Percentiles rank a stretch among this genome's conserved stretches.
phyloP scores from a whole-genome alignment of 1,140 invertebrate genomes.

The Procambarus virginalis region DNA sequence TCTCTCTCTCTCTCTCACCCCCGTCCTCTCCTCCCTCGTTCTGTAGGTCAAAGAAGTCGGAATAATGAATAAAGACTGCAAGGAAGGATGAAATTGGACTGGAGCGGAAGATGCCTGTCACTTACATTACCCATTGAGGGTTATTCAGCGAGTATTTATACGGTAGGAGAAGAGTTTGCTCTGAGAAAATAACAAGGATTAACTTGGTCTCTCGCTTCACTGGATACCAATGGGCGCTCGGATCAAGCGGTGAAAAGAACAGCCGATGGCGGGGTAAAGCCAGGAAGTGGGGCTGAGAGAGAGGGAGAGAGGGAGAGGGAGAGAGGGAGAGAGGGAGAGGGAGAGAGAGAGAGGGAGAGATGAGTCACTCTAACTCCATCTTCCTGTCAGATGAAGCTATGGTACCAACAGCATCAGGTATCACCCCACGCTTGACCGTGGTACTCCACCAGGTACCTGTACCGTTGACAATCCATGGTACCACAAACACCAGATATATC shows the following conservation, averaged over 20 bases:
- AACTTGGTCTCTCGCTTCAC: conserved; percentile 25
- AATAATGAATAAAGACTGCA: conserved; percentile 60
- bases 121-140: conserved; percentile 64
- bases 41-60: conserved; percentile 34
- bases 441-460: no score
- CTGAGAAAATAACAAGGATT: conserved; percentile 39
- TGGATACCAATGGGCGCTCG: conserved; percentile 14
- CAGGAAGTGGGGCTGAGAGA: conserved; percentile 9
- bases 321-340: conserved; percentile 26
- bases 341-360: neutral
- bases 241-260: conserved; percentile 36
- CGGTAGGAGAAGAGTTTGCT: conserved; percentile 50
- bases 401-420: no score
- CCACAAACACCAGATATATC: no score
- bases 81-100: conserved; percentile 58
- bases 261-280: conserved; percentile 26
- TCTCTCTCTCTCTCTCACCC: neutral
- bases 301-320: conserved; percentile 22
- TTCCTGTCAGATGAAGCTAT: no score
- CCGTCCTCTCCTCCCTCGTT: no score
- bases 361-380: no score
- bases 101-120: conserved; percentile 52
- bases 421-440: no score
- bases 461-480: no score
- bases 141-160: conserved; percentile 65